These are phyloP conservation scores for Podiceps cristatus DNA, from an alignment of 2,113 vertebrate species.

Conservation along the genomic window DNA sequence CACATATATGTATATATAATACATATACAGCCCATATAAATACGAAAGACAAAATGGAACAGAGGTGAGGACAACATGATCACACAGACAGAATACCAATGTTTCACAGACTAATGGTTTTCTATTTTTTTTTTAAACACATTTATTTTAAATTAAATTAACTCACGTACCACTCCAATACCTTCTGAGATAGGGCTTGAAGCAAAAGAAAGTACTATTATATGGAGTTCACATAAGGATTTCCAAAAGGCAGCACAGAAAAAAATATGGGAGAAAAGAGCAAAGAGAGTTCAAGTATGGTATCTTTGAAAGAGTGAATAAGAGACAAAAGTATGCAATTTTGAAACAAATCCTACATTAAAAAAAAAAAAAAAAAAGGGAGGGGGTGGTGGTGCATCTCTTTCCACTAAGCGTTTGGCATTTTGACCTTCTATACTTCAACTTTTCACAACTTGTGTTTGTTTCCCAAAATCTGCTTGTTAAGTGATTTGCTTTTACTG, in stretches of 20 bases:
- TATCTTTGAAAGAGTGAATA: background rate
- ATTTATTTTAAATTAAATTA: background rate
- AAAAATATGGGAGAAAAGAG: background rate
- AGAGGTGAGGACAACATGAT: background rate
- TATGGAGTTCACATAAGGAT: background rate
- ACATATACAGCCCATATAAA: background rate
- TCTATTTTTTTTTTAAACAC: background rate
- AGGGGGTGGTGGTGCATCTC: too few relatives aligned
- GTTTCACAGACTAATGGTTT: background rate
- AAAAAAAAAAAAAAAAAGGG: too few relatives aligned
- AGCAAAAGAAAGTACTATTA: background rate
- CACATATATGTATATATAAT: background rate
- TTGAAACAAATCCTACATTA: background rate
- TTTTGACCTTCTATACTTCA: background rate
- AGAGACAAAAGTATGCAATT: background rate
- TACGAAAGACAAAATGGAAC: background rate
- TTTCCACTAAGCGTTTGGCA: background rate
- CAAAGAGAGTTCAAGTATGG: background rate
- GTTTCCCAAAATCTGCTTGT: background rate
- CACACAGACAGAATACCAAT: background rate
- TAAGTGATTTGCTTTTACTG: background rate
- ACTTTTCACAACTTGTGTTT: background rate
- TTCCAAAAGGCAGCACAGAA: background rate
- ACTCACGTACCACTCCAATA: background rate
- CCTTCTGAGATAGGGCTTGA: background rate